Evolutionary conservation across 2,797 vertebrate species (phyloP), one percentile per base, ranked within the genome.

Genomic region (Triplophysa bombifrons): DNA sequence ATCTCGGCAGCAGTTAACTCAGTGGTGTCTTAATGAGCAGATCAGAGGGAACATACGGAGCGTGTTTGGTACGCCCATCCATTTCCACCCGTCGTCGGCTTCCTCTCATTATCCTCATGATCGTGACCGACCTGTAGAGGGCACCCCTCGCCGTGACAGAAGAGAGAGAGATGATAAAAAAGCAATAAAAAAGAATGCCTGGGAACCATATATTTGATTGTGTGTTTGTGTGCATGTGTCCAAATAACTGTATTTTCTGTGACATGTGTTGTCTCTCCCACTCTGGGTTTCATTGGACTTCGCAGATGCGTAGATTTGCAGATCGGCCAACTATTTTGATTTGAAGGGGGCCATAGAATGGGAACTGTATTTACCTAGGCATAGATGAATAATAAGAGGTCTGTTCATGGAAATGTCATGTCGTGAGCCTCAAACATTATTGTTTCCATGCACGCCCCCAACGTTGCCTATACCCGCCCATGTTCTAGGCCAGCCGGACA

Each of bases 1-100:
- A 78, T 78, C 70, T 48, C 61, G 53, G 72, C 82, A 82, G 82
- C 80, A 78, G 76, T 83, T 68, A 80, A 68, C 84, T 19, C 82
- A 80, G 84, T 84, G 82, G 80, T 78, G 83, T 81, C 80, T 86
- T 86, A 86, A 84, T 53, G 80, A 84, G 82, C 74, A 70, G 74
- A 84, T 80, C 70, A 74, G 77, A 60, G 80, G 34, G 63, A 84
- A 70, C 84, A 84, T 86, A 86, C 82, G 84, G 83, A 86, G 80
- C 34, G 67, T 80, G 82, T 80, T 82, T 82, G 67, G 73, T 78
- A 73, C 67, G 30, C 51, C 14, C 58, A 78, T 80, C 77, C 48
- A 73, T 73, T 72, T 80, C 51, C 70, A 66, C 22, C 74, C 41
- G 78, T 22, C 50, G 8, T 61, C 77, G 25, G 44, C 78, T 82